These are phyloP conservation scores for Drosophila teissieri DNA, from an alignment of 1,140 invertebrate genomes.

Conservation along the genomic window DNA sequence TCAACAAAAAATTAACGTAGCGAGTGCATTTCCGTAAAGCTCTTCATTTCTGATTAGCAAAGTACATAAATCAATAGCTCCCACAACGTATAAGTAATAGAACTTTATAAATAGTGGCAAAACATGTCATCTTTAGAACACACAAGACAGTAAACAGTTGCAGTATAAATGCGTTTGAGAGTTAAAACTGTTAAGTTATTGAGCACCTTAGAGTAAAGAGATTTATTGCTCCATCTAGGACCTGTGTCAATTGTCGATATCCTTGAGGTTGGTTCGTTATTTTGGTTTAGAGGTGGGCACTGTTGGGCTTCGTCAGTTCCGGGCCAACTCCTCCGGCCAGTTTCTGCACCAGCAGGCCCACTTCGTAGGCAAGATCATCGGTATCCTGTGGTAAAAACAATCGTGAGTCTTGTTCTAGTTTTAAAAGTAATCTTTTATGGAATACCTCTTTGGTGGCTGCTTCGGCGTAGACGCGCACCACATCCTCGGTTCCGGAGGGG, in stretches of 20 bases:
- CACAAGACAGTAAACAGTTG: constrained; percentile 36
- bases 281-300: constrained; percentile 68
- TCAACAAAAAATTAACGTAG: constrained; percentile 6
- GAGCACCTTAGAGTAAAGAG: constrained; percentile 41
- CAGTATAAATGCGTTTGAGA: constrained; percentile 66
- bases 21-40: neutral
- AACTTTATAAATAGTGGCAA: constrained; percentile 30
- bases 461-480: constrained; percentile 98
- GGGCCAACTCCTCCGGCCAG: constrained; percentile 90
- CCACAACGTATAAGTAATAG: constrained; percentile 1
- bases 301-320: constrained; percentile 84
- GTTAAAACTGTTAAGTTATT: constrained; percentile 31
- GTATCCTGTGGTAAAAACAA: constrained; percentile 85
- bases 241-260: constrained; percentile 25
- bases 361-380: constrained; percentile 90
- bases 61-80: neutral
- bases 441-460: constrained; percentile 89
- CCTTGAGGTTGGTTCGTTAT: constrained; percentile 22
- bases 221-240: constrained; percentile 43
- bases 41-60: neutral
- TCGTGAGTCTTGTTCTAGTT: too few relatives aligned
- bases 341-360: constrained; percentile 90
- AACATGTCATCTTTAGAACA: constrained; percentile 46
- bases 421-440: neutral
- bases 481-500: constrained; percentile 98